phyloP scores from a whole-genome alignment of 2,113 vertebrate genomes.

The Aspiorhynchus laticeps region DNA sequence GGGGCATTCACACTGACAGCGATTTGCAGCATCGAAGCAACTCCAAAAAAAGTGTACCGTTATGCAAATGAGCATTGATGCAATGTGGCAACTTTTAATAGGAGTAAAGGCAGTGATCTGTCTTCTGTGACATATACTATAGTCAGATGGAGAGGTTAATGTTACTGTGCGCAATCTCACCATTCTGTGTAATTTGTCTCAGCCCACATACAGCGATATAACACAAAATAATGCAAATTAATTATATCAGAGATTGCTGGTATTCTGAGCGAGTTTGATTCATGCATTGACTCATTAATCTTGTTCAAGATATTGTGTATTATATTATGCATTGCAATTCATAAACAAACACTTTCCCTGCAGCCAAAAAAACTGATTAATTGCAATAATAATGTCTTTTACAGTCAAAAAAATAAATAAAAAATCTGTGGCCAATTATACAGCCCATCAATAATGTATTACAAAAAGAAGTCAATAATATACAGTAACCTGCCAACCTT shows the following conservation, averaged over 20 bases:
- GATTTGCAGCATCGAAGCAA: background rate
- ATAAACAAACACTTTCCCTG: background rate
- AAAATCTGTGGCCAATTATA: background rate
- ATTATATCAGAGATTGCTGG: background rate
- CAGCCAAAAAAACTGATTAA: background rate
- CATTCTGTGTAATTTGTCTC: background rate
- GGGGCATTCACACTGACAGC: background rate
- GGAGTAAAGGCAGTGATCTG: background rate
- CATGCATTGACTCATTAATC: slow-evolving; percentile 10
- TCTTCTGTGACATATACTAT: background rate
- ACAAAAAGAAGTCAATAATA: background rate
- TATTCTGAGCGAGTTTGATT: background rate
- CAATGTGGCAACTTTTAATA: background rate
- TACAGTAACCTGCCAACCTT: background rate
- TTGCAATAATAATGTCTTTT: background rate
- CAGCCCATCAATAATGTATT: slow-evolving; percentile 7
- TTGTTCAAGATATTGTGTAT: background rate
- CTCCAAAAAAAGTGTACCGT: background rate
- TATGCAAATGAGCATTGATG: background rate
- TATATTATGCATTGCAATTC: background rate
- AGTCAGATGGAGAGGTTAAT: slow-evolving; percentile 17
- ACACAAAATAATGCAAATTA: slow-evolving; percentile 11
- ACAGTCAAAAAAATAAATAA: background rate
- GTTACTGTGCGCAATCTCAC: background rate
- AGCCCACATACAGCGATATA: slow-evolving; percentile 1